Evolutionary conservation across 2,888 invertebrate genomes (phyloP).

Genomic region (Sceliomorpha sp.): DNA sequence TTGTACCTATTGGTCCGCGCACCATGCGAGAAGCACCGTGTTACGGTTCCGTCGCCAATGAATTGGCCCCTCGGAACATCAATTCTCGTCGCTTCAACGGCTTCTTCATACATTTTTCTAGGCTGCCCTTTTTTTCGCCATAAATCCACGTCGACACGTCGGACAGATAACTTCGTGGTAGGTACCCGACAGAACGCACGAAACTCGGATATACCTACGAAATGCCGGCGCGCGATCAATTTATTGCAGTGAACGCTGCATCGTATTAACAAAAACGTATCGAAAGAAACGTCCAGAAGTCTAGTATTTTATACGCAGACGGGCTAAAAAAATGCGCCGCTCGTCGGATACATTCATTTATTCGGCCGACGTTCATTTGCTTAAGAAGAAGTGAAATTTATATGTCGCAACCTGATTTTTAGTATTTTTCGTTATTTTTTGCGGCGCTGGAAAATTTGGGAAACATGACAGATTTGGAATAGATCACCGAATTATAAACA

Average conservation of each 20-base stretch:
- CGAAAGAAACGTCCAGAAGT: conserved; percentile 46
- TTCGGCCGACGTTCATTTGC: too few species aligned
- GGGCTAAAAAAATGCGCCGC: conserved; percentile 47
- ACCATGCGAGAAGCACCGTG: conserved; percentile 17
- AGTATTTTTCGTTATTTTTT: too few species aligned
- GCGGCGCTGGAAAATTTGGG: too few species aligned
- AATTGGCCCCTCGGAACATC: conserved; percentile 49
- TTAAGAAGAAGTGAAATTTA: too few species aligned
- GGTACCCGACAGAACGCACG: conserved; percentile 47
- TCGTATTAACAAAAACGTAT: conserved; percentile 53
- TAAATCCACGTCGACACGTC: conserved; percentile 57
- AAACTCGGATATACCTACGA: conserved; percentile 48
- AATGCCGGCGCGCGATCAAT: conserved; percentile 49
- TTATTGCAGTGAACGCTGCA: conserved; percentile 49
- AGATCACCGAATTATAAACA: too few species aligned
- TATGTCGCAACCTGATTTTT: too few species aligned
- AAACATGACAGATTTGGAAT: too few species aligned
- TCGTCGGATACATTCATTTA: conserved; percentile 13
- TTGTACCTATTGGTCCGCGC: conserved; percentile 19
- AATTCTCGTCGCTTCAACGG: conserved; percentile 52
- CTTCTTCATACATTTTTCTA: conserved; percentile 55
- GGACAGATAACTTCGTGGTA: conserved; percentile 55
- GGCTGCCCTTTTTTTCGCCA: conserved; percentile 52
- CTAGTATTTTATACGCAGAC: conserved; percentile 49
- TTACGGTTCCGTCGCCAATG: conserved; percentile 39